These are phyloP conservation scores for Diarsia dahlii DNA, from an alignment of 2,888 invertebrate species.

Conservation along the genomic window DNA sequence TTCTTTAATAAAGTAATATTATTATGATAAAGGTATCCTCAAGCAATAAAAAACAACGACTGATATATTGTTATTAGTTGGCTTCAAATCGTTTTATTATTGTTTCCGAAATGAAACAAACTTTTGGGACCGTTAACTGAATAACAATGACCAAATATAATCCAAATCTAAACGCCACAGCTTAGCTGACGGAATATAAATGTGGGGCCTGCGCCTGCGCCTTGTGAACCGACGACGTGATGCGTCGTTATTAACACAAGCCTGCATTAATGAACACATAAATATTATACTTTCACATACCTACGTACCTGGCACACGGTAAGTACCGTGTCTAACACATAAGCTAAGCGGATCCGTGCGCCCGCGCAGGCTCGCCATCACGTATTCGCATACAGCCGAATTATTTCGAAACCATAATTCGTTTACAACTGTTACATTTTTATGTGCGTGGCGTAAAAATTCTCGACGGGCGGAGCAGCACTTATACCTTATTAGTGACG, in stretches of 20 bases:
- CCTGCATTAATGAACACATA: conserved; percentile 88
- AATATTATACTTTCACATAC: conserved; percentile 83
- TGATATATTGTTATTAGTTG: conserved; percentile 67
- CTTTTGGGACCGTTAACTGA: conserved; percentile 81
- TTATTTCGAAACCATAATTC: conserved; percentile 79
- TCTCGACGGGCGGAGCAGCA: conserved; percentile 78
- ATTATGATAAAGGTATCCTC: conserved; percentile 53
- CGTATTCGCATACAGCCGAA: conserved; percentile 77
- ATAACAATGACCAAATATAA: conserved; percentile 89
- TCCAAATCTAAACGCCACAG: conserved; percentile 89
- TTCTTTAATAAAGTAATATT: conserved; percentile 52
- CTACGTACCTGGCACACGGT: conserved; percentile 40
- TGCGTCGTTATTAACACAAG: conserved; percentile 87
- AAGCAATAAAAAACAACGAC: conserved; percentile 50
- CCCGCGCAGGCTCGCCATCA: conserved; percentile 71
- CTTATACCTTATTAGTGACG: conserved; percentile 86
- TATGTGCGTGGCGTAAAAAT: conserved; percentile 80
- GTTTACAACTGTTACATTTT: conserved; percentile 79
- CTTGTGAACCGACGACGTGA: conserved; percentile 90
- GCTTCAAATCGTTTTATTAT: conserved; percentile 82
- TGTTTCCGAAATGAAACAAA: conserved; percentile 86
- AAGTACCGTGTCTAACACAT: conserved; percentile 47
- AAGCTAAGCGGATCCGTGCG: conserved; percentile 51
- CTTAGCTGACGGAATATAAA: conserved; percentile 87
- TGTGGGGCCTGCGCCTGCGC: conserved; percentile 82